Conservation (phyloP, 2,888 invertebrate species). For the Eupeodes luniger region DNA sequence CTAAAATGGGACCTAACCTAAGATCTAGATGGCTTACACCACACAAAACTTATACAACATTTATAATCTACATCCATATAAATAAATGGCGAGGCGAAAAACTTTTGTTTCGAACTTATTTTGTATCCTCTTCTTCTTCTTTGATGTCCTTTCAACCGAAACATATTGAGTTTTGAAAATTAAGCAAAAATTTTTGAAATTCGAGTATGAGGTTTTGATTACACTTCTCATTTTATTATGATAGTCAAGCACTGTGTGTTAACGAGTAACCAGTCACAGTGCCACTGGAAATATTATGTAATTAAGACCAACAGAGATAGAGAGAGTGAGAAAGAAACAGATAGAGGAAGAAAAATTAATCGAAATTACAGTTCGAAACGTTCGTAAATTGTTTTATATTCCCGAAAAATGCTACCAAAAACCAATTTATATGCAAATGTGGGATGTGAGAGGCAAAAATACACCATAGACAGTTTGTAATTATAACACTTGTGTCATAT, state of each 20-base stretch:
- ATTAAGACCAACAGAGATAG: slow-evolving; percentile 24
- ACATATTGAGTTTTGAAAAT: slow-evolving; percentile 52
- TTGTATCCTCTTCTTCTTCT: slow-evolving; percentile 27
- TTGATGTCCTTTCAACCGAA: slow-evolving; percentile 56
- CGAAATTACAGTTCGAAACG: slow-evolving; percentile 57
- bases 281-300: background rate
- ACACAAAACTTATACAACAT: slow-evolving; percentile 36
- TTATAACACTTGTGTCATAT: slow-evolving; percentile 46
- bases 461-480: slow-evolving; percentile 48
- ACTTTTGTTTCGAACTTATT: slow-evolving; percentile 48
- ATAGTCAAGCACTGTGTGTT: background rate
- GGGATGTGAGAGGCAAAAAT: slow-evolving; percentile 46
- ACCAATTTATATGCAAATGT: slow-evolving; percentile 77
- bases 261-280: too few species aligned
- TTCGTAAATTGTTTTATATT: slow-evolving; percentile 34
- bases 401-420: slow-evolving; percentile 55
- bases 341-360: slow-evolving; percentile 27
- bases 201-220: slow-evolving; percentile 52
- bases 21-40: background rate
- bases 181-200: background rate
- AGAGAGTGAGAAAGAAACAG: background rate
- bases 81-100: slow-evolving; percentile 54
- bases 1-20: background rate
- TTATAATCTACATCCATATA: slow-evolving; percentile 44
- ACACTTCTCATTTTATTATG: slow-evolving; percentile 25